A percentile compares a stretch with the other conserved stretches of the same genome.
Evolutionary conservation across 2,113 vertebrate genomes (phyloP).

Genomic region (Cettia cetti): DNA sequence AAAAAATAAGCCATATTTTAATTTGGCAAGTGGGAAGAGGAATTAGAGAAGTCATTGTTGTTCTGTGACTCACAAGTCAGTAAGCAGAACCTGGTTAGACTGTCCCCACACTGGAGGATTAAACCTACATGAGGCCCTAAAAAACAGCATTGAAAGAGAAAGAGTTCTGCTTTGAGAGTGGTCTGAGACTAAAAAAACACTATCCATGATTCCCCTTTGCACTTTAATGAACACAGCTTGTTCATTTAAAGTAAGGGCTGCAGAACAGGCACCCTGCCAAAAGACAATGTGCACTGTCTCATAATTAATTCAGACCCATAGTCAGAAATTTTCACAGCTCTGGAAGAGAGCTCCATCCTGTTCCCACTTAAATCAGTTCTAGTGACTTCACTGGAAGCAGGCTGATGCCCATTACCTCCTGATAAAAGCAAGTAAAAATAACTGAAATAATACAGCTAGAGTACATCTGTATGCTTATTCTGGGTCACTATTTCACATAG

Average conservation of each 20-base stretch:
- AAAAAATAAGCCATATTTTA: constrained; percentile 22
- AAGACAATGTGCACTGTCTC: constrained; percentile 15
- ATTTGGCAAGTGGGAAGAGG: constrained; percentile 33
- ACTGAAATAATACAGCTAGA: background rate
- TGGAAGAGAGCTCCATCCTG: constrained; percentile 13
- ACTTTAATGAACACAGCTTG: constrained; percentile 28
- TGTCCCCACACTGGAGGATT: constrained; percentile 23
- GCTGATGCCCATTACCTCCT: background rate
- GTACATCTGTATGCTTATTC: background rate
- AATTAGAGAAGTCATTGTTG: constrained; percentile 43
- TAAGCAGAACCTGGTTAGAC: constrained; percentile 36
- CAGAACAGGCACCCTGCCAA: constrained; percentile 37
- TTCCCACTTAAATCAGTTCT: constrained; percentile 14
- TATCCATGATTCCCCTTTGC: constrained; percentile 20
- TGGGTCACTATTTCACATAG: background rate
- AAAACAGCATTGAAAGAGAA: constrained; percentile 4
- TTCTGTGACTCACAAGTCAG: constrained; percentile 13
- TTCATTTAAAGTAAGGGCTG: constrained; percentile 34
- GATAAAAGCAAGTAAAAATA: constrained; percentile 13
- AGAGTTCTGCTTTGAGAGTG: constrained; percentile 36
- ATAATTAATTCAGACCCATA: constrained; percentile 29
- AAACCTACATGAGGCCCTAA: constrained; percentile 10
- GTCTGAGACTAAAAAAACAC: constrained; percentile 41
- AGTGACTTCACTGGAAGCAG: constrained; percentile 14
- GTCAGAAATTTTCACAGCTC: constrained; percentile 47